Percentiles rank a stretch among this genome's conserved stretches.
Evolutionary conservation across 1,140 invertebrate genomes (phyloP).

Genomic region (Trichonephila clavata): DNA sequence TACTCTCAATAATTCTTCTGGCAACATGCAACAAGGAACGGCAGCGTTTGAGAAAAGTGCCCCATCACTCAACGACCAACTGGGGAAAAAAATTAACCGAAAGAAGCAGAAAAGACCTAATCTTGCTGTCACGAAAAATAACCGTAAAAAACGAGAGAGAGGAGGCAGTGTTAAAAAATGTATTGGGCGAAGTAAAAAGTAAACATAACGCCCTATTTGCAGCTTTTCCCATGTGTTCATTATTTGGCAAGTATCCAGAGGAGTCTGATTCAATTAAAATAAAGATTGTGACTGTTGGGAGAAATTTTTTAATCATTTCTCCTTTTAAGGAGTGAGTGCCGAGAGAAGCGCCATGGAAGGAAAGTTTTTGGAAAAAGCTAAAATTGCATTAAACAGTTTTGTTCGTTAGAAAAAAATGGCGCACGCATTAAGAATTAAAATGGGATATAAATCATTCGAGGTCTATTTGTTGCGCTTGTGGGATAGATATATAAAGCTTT

Average conservation of each 20-base stretch:
- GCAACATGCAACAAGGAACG: neutral
- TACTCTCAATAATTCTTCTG: neutral
- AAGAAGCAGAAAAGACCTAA: constrained; percentile 28
- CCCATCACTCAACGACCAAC: neutral
- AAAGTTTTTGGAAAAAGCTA: neutral
- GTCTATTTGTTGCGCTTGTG: neutral
- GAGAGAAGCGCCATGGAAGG: neutral
- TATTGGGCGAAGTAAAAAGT: constrained; percentile 14
- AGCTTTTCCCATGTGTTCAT: constrained; percentile 46
- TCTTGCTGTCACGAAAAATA: constrained; percentile 42
- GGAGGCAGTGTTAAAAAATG: neutral
- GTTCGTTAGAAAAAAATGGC: neutral
- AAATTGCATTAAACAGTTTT: constrained; percentile 37
- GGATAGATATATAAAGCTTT: too few relatives aligned
- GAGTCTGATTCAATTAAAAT: constrained; percentile 69
- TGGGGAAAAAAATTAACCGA: neutral
- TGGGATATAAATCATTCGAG: neutral
- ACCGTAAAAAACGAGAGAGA: neutral
- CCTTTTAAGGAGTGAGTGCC: neutral
- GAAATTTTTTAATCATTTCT: constrained; percentile 47
- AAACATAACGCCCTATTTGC: constrained; percentile 31
- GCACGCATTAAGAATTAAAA: neutral
- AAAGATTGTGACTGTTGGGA: constrained; percentile 34
- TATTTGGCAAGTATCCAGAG: constrained; percentile 46
- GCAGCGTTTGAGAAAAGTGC: neutral